Evolutionary conservation across 2,888 invertebrate species (phyloP).

Genomic region (Scaptomyza parva): DNA sequence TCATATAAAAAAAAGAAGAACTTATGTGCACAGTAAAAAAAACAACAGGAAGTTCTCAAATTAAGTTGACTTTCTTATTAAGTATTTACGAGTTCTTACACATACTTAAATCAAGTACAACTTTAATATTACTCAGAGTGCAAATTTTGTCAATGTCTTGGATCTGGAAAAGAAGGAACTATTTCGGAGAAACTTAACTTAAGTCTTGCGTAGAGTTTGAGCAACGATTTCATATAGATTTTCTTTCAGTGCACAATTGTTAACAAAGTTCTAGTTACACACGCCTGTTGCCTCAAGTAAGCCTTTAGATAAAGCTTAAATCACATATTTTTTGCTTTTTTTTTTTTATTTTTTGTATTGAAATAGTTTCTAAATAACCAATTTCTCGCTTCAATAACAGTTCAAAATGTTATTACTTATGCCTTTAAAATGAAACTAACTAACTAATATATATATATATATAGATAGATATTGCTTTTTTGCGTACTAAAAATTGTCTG

Average conservation of each 20-base stretch:
- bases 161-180: too few species aligned
- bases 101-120: too few species aligned
- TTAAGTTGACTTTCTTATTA: too few species aligned
- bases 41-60: too few species aligned
- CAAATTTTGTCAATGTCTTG: too few species aligned
- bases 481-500: not conserved
- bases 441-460: not conserved
- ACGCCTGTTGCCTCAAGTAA: not conserved
- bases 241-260: not conserved
- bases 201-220: too few species aligned
- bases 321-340: too few species aligned
- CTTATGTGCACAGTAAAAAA: not conserved
- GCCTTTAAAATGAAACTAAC: not conserved
- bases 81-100: too few species aligned
- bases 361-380: not conserved
- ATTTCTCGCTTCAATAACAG: not conserved
- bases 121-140: too few species aligned
- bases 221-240: not conserved
- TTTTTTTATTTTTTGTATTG: too few species aligned
- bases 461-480: too few species aligned
- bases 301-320: not conserved
- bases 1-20: not conserved
- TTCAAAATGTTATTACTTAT: not conserved
- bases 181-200: too few species aligned
- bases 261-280: not conserved